Evolutionary conservation across 1,140 invertebrate genomes (phyloP).

Genomic region (Chironomus tepperi): DNA sequence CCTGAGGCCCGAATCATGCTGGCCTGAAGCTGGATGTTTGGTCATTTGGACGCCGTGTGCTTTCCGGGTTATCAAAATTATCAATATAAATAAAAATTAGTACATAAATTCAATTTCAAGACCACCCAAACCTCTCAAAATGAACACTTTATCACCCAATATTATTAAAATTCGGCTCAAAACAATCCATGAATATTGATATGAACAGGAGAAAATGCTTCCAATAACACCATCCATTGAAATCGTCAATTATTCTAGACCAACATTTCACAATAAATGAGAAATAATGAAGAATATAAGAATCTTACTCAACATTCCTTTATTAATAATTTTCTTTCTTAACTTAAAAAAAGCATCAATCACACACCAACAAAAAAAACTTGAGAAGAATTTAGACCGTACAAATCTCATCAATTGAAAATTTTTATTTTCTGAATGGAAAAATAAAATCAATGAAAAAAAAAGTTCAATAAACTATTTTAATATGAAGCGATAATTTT

Average conservation of each 20-base stretch:
- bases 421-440: neutral
- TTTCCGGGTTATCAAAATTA: too few relatives aligned
- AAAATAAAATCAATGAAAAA: too few relatives aligned
- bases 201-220: neutral
- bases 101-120: too few relatives aligned
- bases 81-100: too few relatives aligned
- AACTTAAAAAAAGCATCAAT: neutral
- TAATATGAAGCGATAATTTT: slow-evolving; percentile 14
- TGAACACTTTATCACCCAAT: too few relatives aligned
- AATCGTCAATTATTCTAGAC: neutral
- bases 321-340: neutral
- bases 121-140: too few relatives aligned
- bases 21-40: too few relatives aligned
- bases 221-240: neutral
- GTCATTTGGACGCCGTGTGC: too few relatives aligned
- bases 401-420: neutral
- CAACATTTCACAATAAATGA: neutral
- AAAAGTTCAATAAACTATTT: slow-evolving; percentile 2
- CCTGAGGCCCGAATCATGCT: too few relatives aligned
- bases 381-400: neutral
- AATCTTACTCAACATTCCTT: neutral
- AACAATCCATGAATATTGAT: neutral
- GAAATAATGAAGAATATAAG: too few relatives aligned
- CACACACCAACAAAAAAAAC: too few relatives aligned
- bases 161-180: neutral